phyloP scores from a whole-genome alignment of 2,888 invertebrate genomes.

The Dinocampus coccinellae region DNA sequence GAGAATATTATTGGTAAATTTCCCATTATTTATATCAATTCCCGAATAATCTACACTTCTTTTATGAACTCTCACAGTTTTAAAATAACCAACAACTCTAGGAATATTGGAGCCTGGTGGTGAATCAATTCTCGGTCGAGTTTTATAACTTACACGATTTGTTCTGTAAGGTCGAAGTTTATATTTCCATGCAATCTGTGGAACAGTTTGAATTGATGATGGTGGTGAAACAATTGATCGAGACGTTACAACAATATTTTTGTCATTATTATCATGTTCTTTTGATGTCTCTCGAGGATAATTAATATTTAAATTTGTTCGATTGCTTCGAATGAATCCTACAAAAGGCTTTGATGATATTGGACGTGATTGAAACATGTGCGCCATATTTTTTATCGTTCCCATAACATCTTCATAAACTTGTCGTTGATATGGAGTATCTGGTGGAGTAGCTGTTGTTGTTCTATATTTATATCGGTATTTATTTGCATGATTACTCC shows the following conservation, averaged over 20 bases:
- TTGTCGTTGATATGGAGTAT: constrained; percentile 57
- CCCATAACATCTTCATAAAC: constrained; percentile 67
- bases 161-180: constrained; percentile 42
- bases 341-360: not conserved
- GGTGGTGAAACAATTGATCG: constrained; percentile 34
- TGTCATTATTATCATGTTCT: constrained; percentile 14
- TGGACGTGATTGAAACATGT: constrained; percentile 36
- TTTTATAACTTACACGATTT: constrained; percentile 42
- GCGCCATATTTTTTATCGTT: constrained; percentile 58
- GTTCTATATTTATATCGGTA: constrained; percentile 26
- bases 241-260: constrained; percentile 24
- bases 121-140: constrained; percentile 35
- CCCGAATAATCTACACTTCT: constrained; percentile 40
- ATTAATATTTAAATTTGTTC: constrained; percentile 13
- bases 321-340: too few species aligned
- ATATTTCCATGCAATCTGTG: constrained; percentile 9
- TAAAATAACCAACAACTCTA: constrained; percentile 39
- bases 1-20: not conserved
- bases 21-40: constrained; percentile 4
- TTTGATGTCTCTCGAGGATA: not conserved
- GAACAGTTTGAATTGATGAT: constrained; percentile 17
- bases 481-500: constrained; percentile 13
- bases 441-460: constrained; percentile 40
- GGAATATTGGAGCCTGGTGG: constrained; percentile 19
- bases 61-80: constrained; percentile 46